Evolutionary conservation across 1,140 invertebrate genomes (phyloP).

Genomic region (Brachionus asplanchnoidis): DNA sequence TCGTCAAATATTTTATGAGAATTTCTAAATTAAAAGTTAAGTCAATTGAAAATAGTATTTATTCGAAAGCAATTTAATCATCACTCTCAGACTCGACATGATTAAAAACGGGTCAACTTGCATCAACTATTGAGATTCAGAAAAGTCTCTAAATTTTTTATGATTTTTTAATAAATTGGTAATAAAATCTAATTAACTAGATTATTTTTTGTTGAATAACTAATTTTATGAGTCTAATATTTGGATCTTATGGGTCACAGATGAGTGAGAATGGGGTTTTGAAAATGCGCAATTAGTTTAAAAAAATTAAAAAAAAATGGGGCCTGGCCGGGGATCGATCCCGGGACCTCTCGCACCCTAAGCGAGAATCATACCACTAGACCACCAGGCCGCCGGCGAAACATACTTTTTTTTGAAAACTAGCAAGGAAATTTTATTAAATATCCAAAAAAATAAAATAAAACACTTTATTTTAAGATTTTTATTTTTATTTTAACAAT

Average conservation of each 20-base stretch:
- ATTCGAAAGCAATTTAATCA: no score
- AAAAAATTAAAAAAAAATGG: neutral
- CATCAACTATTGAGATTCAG: neutral
- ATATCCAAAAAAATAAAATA: no score
- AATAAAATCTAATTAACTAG: neutral
- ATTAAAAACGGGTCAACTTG: neutral
- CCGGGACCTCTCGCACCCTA: conserved; percentile 37
- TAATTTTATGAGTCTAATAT: neutral
- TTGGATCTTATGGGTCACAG: neutral
- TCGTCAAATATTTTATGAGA: neutral
- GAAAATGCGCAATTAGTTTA: neutral
- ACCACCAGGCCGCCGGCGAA: conserved; percentile 9
- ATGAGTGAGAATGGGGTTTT: neutral
- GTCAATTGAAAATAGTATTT: neutral
- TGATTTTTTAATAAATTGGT: neutral
- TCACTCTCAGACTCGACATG: no score
- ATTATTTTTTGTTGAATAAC: neutral
- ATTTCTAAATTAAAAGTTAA: neutral
- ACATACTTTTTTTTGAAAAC: neutral
- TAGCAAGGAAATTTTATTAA: no score
- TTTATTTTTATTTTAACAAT: no score
- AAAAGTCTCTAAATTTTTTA: neutral
- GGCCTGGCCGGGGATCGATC: conserved; percentile 30
- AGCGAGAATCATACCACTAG: conserved; percentile 38
- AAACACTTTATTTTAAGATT: no score